Base-by-base conservation (phyloP, 2,888 invertebrate species). In the Synanthedon formicaeformis region DNA sequence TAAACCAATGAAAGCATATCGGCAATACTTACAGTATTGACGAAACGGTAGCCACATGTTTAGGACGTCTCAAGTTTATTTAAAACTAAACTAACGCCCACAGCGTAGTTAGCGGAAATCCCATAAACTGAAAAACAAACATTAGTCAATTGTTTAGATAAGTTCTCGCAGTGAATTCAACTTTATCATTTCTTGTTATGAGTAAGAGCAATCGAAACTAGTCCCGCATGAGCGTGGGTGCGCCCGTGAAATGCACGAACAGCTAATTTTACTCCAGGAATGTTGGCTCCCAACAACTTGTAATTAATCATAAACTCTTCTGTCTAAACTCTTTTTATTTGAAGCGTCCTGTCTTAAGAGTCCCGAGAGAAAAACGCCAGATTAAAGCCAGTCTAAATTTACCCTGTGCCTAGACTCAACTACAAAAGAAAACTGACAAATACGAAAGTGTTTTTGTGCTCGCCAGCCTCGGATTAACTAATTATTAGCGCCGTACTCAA, bases 201-300 rank as follows among this genome's bases (percentile, higher is more conserved):
- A 55, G 50, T 54, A 56, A 60, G 52, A 57, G 59, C 58, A 60
- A 66, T 61, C 62, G 59, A 58, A 48, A 50, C 40, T 41, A 53
- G 58, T 55, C 53, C 57, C 55, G 55, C 40, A 51, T 34, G 41
- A 41, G 65, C 69, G 76, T 73, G 69, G 75, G 75, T 58, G 72
- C 67, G 75, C 73, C 75, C 69, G 75, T 79, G 78, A 80, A 75
- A 70, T 65, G 67, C 64, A 60, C 64, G 65, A 65, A 64, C 58
- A 62, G 71, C 77, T 81, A 80, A 79, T 77, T 81, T 78, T 79
- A 73, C 67, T 66, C 65, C 56, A 34, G 71, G 81, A 81, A 81
- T 81, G 77, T 79, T 78, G 80, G 77, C 80, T 78, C 69, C 65
- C 59, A 69, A 34, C 34, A 34, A 69, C 55, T 65, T 63, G 65